phyloP scores from a whole-genome alignment of 2,113 vertebrate genomes.

The Cervus canadensis region DNA sequence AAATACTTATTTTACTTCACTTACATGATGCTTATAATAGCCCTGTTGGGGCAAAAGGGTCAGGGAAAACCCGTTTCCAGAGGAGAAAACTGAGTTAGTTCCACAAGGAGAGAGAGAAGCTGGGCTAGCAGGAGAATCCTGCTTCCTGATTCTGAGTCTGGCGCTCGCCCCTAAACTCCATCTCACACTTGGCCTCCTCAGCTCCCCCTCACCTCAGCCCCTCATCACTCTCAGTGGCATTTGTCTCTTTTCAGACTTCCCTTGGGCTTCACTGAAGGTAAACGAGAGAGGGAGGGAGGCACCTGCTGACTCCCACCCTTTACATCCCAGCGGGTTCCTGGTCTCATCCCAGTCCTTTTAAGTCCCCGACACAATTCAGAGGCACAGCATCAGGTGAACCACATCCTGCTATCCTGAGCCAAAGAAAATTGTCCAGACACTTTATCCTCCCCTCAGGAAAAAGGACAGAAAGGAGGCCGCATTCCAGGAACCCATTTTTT shows the following conservation, averaged over 20 bases:
- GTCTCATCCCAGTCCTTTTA: not conserved
- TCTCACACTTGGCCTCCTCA: not conserved
- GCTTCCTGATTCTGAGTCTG: not conserved
- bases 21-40: not conserved
- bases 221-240: not conserved
- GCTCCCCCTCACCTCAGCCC: not conserved
- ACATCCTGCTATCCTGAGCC: not conserved
- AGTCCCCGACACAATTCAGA: not conserved
- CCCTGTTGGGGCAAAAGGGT: not conserved
- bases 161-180: not conserved
- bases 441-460: not conserved
- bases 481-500: not conserved
- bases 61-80: not conserved
- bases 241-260: not conserved
- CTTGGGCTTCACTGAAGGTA: not conserved
- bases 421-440: constrained; percentile 13
- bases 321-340: not conserved
- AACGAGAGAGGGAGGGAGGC: not conserved
- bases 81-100: not conserved
- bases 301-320: too few species aligned
- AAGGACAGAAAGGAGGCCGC: not conserved
- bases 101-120: not conserved
- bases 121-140: not conserved
- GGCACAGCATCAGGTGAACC: not conserved
- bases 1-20: not conserved